Conservation (phyloP, 2,888 invertebrate genomes). For the Apodemia zela region DNA sequence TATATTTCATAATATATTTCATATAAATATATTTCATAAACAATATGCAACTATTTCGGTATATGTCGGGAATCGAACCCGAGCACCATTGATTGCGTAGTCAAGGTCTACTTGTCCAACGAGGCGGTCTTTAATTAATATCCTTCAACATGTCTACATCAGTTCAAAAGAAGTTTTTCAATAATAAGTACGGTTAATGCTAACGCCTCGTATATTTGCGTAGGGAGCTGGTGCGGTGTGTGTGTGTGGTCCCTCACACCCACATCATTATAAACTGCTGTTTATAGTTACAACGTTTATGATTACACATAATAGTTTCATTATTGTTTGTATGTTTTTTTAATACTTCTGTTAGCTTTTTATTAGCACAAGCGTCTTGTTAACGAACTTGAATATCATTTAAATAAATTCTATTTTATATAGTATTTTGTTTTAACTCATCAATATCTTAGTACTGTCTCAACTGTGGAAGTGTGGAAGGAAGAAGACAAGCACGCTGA, state of each 20-base stretch:
- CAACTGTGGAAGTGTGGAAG: too few species aligned
- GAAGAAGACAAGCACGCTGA: too few species aligned
- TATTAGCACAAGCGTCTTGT: background rate
- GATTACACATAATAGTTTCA: conserved; percentile 13
- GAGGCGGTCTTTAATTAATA: background rate
- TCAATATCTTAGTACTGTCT: too few species aligned
- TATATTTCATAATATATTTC: too few species aligned
- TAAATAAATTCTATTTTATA: background rate
- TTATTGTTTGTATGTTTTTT: conserved; percentile 11
- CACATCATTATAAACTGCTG: conserved; percentile 31
- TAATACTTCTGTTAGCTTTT: conserved; percentile 1
- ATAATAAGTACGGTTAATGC: conserved; percentile 43
- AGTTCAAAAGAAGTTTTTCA: background rate
- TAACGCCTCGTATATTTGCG: conserved; percentile 62
- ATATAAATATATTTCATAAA: too few species aligned
- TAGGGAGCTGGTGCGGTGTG: conserved; percentile 51
- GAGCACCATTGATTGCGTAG: too few species aligned
- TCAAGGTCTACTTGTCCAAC: too few species aligned
- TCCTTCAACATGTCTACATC: background rate
- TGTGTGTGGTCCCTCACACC: conserved; percentile 62
- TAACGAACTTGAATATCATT: background rate
- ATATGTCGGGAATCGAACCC: too few species aligned
- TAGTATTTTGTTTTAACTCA: too few species aligned
- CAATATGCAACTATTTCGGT: too few species aligned
- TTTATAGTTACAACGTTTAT: conserved; percentile 16